Conservation (phyloP, 2,113 vertebrate genomes). For the Puma concolor region DNA sequence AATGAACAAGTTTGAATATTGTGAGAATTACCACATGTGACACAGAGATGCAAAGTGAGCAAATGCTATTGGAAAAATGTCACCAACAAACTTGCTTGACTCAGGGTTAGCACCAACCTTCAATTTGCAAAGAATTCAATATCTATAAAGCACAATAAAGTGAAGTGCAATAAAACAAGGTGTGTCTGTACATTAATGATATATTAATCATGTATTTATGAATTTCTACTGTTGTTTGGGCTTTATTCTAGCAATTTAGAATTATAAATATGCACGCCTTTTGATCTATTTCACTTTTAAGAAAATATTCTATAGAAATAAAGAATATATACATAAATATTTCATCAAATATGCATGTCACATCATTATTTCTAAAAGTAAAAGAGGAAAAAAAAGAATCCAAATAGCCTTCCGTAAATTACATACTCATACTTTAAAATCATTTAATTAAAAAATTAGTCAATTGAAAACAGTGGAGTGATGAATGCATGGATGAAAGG, state of each 20-base stretch:
- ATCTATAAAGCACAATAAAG: background rate
- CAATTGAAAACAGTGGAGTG: background rate
- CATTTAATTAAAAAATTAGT: background rate
- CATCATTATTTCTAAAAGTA: background rate
- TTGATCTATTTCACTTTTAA: background rate
- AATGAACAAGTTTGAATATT: background rate
- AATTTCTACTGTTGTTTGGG: background rate
- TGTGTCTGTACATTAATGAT: background rate
- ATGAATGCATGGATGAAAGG: background rate
- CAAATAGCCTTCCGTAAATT: background rate
- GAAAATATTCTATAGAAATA: background rate
- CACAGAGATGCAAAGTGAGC: background rate
- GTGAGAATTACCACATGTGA: background rate
- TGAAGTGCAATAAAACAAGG: background rate
- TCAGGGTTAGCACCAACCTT: background rate
- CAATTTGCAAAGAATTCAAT: background rate
- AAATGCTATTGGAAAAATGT: background rate
- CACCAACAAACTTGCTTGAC: background rate
- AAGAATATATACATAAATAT: background rate
- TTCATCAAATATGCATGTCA: background rate
- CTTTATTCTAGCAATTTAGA: background rate
- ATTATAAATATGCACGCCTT: background rate
- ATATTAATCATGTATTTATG: background rate
- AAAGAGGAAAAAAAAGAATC: background rate
- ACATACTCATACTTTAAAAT: background rate